phyloP scores from a whole-genome alignment of 1,140 invertebrate genomes.

The Thaumatotibia leucotreta region DNA sequence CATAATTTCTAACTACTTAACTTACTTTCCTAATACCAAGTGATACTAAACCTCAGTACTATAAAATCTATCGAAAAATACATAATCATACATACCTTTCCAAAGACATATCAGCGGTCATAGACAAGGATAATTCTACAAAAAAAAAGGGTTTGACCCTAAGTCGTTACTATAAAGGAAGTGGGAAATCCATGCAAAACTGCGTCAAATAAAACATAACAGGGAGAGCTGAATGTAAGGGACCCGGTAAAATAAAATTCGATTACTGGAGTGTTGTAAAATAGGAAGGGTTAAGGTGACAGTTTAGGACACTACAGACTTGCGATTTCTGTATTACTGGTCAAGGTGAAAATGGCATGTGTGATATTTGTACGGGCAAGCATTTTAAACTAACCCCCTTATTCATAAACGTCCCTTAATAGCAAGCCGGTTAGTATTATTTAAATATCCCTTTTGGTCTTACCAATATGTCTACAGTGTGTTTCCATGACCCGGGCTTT shows the following conservation, averaged over 20 bases:
- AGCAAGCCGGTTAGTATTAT: too few species aligned
- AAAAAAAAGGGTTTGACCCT: background rate
- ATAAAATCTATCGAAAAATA: background rate
- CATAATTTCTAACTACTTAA: too few species aligned
- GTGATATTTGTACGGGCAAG: too few species aligned
- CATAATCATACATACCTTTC: background rate
- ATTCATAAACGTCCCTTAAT: too few species aligned
- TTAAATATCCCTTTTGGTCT: too few species aligned
- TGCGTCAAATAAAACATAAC: constrained; percentile 66
- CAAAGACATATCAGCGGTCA: background rate
- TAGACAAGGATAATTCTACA: background rate
- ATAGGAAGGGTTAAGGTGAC: constrained; percentile 47
- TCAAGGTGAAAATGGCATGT: too few species aligned
- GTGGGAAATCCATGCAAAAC: constrained; percentile 51
- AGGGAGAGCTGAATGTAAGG: constrained; percentile 38
- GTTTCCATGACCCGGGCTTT: too few species aligned
- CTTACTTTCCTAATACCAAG: too few species aligned
- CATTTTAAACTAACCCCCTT: too few species aligned
- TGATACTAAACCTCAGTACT: too few species aligned
- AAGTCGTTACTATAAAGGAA: constrained; percentile 15
- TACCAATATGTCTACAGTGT: too few species aligned
- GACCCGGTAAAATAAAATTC: constrained; percentile 64
- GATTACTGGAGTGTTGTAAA: constrained; percentile 49
- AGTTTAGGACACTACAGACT: constrained; percentile 12
- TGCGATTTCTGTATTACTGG: too few species aligned